Base-by-base conservation (phyloP, 2,888 invertebrate species). In the Erpobdella octoculata region DNA sequence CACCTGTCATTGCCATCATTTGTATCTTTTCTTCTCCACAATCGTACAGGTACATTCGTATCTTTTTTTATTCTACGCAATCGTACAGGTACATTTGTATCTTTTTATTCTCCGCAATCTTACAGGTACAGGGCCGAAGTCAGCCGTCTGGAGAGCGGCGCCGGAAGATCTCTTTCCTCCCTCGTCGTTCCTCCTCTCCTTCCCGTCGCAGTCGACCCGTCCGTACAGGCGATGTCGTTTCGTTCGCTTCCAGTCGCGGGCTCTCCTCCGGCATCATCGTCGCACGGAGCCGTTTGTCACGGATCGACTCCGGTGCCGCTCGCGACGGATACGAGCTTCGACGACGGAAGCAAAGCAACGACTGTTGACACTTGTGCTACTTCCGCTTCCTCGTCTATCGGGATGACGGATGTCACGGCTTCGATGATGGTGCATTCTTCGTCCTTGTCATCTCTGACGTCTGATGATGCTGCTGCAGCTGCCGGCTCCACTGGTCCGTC, bases 51-150 rank as follows among this genome's bases (percentile, higher is more conserved):
- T 41, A 41, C n/a, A 18, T 41, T 18, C 12, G n/a, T 41, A 41
- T 41, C n/a, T 41, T 41, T 41, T n/a, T n/a, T n/a, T n/a, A n/a
- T n/a, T n/a, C n/a, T n/a, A n/a, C n/a, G n/a, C n/a, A n/a, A n/a
- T n/a, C n/a, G n/a, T n/a, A n/a, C n/a, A n/a, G n/a, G n/a, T n/a
- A n/a, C n/a, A n/a, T n/a, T n/a, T n/a, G n/a, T n/a, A n/a, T n/a
- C n/a, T n/a, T n/a, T n/a, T n/a, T n/a, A n/a, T n/a, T n/a, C n/a
- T n/a, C n/a, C n/a, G n/a, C n/a, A n/a, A n/a, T n/a, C n/a, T n/a
- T n/a, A 48, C 69, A 69, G 69, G 33, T 69, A 69, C 69, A 69
- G 46, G 36, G 58, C 48, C 35, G 46, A 41, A 15, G 28, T 53
- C 58, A 69, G 58, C 58, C 28, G 53, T 21, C 25, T 25, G 46